Evolutionary conservation across 2,797 vertebrate genomes (phyloP).

Genomic region (Serranus cabrilla): DNA sequence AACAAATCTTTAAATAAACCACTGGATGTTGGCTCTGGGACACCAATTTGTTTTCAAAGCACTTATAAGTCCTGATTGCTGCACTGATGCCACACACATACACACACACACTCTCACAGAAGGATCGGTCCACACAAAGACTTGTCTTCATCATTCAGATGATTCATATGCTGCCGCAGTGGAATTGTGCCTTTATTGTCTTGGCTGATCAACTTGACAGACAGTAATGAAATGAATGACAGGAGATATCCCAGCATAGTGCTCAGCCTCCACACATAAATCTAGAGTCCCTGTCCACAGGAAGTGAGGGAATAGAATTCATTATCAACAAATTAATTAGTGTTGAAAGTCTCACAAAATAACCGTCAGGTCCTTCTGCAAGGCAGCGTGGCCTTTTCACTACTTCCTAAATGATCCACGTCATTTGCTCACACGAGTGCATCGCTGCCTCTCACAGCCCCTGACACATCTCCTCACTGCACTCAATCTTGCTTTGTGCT

Average conservation of each 20-base stretch:
- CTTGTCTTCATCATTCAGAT: conserved; percentile 64
- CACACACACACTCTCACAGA: conserved; percentile 17
- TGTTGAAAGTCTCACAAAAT: conserved; percentile 43
- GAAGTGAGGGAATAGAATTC: conserved; percentile 51
- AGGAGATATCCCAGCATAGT: conserved; percentile 41
- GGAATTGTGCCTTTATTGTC: conserved; percentile 63
- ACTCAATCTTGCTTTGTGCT: conserved; percentile 46
- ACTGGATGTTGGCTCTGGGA: conserved; percentile 52
- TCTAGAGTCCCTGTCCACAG: conserved; percentile 37
- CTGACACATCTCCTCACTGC: conserved; percentile 15
- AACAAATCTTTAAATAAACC: conserved; percentile 71
- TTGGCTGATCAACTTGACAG: conserved; percentile 68
- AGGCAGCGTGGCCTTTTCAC: conserved; percentile 11
- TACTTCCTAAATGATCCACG: conserved; percentile 41
- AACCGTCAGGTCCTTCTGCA: conserved; percentile 35
- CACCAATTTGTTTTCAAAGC: conserved; percentile 61
- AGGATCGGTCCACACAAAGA: conserved; percentile 36
- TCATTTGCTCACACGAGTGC: conserved; percentile 32
- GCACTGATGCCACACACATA: conserved; percentile 26
- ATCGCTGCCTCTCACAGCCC: conserved; percentile 9
- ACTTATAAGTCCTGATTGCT: conserved; percentile 50
- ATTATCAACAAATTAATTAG: conserved; percentile 69
- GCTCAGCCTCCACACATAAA: conserved; percentile 44
- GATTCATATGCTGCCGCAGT: conserved; percentile 53
- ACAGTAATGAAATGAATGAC: conserved; percentile 77